Percentiles rank a stretch among this genome's conserved stretches.
phyloP scores from a whole-genome alignment of 2,113 vertebrate genomes.

The Alexandromys fortis region DNA sequence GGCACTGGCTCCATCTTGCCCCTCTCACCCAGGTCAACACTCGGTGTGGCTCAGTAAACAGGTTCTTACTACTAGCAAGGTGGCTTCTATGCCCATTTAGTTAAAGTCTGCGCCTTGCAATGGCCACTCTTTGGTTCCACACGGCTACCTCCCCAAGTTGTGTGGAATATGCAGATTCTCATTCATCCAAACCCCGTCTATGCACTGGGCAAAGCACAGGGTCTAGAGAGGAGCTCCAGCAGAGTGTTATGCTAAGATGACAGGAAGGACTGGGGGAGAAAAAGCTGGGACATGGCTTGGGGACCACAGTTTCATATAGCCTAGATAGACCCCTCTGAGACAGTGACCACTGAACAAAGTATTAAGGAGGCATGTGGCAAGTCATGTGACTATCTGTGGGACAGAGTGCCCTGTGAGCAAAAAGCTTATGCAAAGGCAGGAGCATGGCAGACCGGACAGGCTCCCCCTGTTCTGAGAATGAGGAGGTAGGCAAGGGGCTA shows the following conservation, averaged over 20 bases:
- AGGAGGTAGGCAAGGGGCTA: not conserved
- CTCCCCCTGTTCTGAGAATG: not conserved
- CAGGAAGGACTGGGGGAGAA: not conserved
- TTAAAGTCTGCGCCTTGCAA: not conserved
- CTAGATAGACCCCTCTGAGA: not conserved
- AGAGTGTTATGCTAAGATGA: not conserved
- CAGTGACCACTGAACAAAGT: not conserved
- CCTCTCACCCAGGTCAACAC: too few species aligned
- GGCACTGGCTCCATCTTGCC: not conserved
- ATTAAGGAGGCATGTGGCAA: not conserved
- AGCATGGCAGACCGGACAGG: not conserved
- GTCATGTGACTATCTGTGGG: not conserved
- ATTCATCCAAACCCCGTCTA: not conserved
- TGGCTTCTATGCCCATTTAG: not conserved
- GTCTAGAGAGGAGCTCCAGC: not conserved
- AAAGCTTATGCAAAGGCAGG: conserved; percentile 3
- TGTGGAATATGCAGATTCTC: not conserved
- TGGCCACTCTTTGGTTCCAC: not conserved
- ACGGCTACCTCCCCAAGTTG: not conserved
- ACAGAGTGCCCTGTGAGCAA: too few species aligned
- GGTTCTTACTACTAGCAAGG: not conserved
- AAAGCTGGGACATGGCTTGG: not conserved
- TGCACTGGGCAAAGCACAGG: not conserved
- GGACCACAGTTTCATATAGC: not conserved
- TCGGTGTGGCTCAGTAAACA: not conserved